These are phyloP conservation scores for Leucophora obtusa DNA, from an alignment of 2,888 invertebrate genomes.

Conservation along the genomic window DNA sequence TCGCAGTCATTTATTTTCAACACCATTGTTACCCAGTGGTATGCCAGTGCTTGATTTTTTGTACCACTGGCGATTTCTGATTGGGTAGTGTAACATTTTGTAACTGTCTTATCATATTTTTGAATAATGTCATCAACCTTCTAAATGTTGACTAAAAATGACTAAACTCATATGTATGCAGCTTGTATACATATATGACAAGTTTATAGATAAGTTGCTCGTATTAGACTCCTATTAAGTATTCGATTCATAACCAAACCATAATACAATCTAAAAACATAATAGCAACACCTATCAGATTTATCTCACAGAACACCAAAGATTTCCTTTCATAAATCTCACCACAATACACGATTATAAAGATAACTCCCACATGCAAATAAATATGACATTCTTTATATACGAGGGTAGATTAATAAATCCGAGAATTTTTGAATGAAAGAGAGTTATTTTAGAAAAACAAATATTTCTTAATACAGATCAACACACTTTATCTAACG, in stretches of 20 bases:
- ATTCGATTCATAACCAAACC: conserved; percentile 17
- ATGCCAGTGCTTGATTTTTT: too few relatives aligned
- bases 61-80: too few relatives aligned
- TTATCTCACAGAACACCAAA: not conserved
- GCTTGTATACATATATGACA: not conserved
- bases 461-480: too few relatives aligned
- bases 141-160: too few relatives aligned
- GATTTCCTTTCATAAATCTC: not conserved
- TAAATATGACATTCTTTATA: not conserved
- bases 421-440: too few relatives aligned
- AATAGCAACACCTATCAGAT: conserved; percentile 6
- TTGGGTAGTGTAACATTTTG: too few relatives aligned
- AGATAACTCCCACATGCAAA: not conserved
- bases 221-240: not conserved
- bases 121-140: not conserved
- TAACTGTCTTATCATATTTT: not conserved
- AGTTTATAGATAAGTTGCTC: not conserved
- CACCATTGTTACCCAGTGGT: too few relatives aligned
- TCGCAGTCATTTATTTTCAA: too few relatives aligned
- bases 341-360: not conserved
- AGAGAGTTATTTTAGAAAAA: too few relatives aligned
- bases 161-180: not conserved
- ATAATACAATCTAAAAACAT: not conserved
- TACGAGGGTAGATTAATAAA: too few relatives aligned
- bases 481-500: too few relatives aligned